Evolutionary conservation across 2,797 vertebrate genomes (phyloP).

Genomic region (Gadopsis marmoratus): DNA sequence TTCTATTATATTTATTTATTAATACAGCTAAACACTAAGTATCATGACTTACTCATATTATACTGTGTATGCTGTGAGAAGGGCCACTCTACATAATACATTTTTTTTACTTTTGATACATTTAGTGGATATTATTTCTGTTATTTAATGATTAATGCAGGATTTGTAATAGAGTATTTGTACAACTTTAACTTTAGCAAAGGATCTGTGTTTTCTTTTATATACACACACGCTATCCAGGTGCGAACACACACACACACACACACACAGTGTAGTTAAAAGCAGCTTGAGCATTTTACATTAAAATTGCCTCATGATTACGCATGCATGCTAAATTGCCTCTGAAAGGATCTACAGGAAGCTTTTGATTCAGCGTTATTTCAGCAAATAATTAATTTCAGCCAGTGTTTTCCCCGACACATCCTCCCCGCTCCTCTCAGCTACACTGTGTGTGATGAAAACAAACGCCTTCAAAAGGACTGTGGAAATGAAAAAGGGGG

Average conservation of each 20-base stretch:
- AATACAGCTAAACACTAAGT: no score
- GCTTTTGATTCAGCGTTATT: conserved; percentile 41
- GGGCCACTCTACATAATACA: no score
- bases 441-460: not conserved
- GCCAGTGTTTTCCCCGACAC: conserved; percentile 25
- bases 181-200: not conserved
- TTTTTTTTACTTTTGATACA: no score
- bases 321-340: conserved; percentile 49
- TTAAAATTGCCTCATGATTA: conserved; percentile 63
- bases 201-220: not conserved
- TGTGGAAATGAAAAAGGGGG: not conserved
- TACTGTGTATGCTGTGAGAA: no score
- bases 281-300: conserved; percentile 52
- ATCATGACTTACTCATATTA: no score
- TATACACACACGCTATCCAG: no score
- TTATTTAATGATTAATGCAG: no score
- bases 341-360: conserved; percentile 37
- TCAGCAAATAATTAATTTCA: conserved; percentile 25
- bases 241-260: conserved; percentile 28
- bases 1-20: no score
- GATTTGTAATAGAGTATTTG: not conserved
- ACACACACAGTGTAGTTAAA: conserved; percentile 25
- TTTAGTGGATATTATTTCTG: no score
- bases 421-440: not conserved
- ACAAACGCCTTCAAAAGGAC: conserved; percentile 9